Percentiles rank a stretch among this genome's conserved stretches.
Evolutionary conservation across 2,113 vertebrate genomes (phyloP).

Genomic region (Thomomys bottae): DNA sequence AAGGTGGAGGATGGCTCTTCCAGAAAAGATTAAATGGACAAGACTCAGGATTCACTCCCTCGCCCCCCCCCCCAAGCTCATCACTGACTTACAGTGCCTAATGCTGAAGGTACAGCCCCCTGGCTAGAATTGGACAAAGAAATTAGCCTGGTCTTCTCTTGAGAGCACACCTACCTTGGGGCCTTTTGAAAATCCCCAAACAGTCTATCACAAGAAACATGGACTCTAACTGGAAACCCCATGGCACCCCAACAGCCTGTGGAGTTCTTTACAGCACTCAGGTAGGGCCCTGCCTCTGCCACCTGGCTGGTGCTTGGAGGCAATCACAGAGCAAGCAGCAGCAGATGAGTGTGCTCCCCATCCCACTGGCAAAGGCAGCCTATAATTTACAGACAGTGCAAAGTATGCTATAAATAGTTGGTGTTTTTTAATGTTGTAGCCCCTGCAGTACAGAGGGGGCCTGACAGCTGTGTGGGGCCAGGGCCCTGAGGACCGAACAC

Average conservation of each 20-base stretch:
- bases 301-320: constrained; percentile 49
- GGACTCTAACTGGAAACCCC: neutral
- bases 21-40: neutral
- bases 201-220: constrained; percentile 37
- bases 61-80: neutral
- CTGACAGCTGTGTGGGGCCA: constrained; percentile 65
- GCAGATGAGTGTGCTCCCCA: constrained; percentile 47
- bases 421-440: constrained; percentile 67
- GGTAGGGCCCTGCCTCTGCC: constrained; percentile 49
- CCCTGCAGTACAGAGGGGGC: constrained; percentile 67
- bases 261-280: neutral
- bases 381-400: constrained; percentile 75
- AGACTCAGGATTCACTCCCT: fast-evolving
- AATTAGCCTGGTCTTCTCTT: neutral
- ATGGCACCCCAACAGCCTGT: neutral
- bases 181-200: neutral
- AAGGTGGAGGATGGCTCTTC: neutral
- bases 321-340: neutral
- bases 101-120: neutral
- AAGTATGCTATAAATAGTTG: constrained; percentile 76
- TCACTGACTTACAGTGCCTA: neutral
- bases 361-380: constrained; percentile 60
- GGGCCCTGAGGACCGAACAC: constrained; percentile 46
- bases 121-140: neutral
- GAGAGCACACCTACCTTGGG: neutral